Evolutionary conservation across 1,140 invertebrate species (phyloP).

Genomic region (Dinothrombium tinctorium): DNA sequence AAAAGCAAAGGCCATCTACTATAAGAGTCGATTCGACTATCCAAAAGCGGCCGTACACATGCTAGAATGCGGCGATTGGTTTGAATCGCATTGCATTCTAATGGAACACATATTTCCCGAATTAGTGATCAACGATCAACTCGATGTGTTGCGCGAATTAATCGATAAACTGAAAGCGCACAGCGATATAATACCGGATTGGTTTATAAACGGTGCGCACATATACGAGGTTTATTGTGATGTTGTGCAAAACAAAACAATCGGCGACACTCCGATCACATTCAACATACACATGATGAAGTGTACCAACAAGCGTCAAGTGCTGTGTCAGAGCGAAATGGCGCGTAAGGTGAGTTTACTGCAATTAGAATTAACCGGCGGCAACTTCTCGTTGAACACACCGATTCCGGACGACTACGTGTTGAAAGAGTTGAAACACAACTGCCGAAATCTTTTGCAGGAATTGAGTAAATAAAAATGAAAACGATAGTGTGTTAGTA

Average conservation of each 20-base stretch:
- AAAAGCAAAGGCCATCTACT: conserved; percentile 6
- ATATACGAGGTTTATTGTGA: conserved; percentile 5
- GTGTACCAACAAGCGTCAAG: conserved; percentile 9
- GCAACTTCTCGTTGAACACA: conserved; percentile 21
- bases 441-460: neutral
- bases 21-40: neutral
- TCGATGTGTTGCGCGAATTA: neutral
- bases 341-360: conserved; percentile 27
- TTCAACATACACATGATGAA: conserved; percentile 7
- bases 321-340: conserved; percentile 37
- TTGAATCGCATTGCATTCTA: conserved; percentile 6
- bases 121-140: conserved; percentile 6
- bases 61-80: conserved; percentile 1
- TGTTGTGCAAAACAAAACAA: neutral
- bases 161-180: conserved; percentile 4
- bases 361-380: conserved; percentile 19
- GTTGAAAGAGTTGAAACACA: conserved; percentile 28
- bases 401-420: conserved; percentile 36
- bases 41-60: neutral
- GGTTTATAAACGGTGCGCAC: conserved; percentile 2
- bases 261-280: neutral
- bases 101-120: conserved; percentile 8
- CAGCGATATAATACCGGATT: conserved; percentile 4
- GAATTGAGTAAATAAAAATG: neutral
- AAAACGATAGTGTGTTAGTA: no score